Conservation (phyloP, 2,113 vertebrate genomes). For the Triplophysa rosa region DNA sequence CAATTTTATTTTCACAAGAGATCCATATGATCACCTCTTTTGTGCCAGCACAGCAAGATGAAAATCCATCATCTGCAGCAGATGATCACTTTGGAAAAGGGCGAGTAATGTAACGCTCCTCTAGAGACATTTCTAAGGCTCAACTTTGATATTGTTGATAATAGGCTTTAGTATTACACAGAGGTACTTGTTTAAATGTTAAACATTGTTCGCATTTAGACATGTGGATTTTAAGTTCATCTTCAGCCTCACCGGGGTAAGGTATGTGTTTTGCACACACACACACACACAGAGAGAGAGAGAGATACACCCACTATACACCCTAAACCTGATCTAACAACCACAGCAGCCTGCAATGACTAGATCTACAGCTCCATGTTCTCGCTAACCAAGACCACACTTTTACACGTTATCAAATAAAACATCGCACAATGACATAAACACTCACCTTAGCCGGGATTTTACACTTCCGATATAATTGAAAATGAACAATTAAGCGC, state of each 20-base stretch:
- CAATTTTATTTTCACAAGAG: constrained; percentile 29
- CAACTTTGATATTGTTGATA: neutral
- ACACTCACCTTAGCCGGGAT: constrained; percentile 50
- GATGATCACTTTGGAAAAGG: constrained; percentile 1
- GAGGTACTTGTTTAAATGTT: neutral
- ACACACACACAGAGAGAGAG: constrained; percentile 20
- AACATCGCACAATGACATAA: neutral
- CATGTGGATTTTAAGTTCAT: neutral
- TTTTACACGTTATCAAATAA: neutral
- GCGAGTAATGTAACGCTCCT: constrained; percentile 10
- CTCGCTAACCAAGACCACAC: neutral
- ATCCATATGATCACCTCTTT: constrained; percentile 36
- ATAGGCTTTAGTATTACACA: neutral
- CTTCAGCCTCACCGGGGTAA: neutral
- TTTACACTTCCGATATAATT: constrained; percentile 6
- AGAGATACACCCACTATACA: constrained; percentile 31
- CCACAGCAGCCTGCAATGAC: neutral
- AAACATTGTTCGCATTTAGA: neutral
- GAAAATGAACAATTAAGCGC: neutral
- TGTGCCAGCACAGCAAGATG: constrained; percentile 26
- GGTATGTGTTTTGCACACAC: neutral
- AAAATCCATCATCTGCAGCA: constrained; percentile 38
- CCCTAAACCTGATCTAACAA: constrained; percentile 15
- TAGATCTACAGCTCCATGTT: neutral
- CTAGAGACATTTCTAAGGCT: constrained; percentile 14